Evolutionary conservation across 2,888 invertebrate species (phyloP).

Genomic region (Hyles lineata): DNA sequence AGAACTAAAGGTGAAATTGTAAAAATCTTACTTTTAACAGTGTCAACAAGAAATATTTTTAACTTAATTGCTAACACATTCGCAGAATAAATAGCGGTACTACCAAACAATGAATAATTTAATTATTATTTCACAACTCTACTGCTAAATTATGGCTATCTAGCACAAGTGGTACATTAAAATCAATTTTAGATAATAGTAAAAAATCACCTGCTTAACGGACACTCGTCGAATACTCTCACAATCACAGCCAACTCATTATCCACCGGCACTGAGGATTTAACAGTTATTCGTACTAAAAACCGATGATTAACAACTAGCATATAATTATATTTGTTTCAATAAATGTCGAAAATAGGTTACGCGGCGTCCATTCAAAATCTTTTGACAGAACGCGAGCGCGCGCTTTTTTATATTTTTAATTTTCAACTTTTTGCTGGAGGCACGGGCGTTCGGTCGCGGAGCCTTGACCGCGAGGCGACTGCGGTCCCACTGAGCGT

Average conservation of each 20-base stretch:
- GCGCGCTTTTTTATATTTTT: constrained; percentile 73
- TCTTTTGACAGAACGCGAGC: constrained; percentile 71
- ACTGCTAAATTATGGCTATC: constrained; percentile 40
- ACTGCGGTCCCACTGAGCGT: constrained; percentile 75
- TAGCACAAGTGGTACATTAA: constrained; percentile 25
- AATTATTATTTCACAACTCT: constrained; percentile 49
- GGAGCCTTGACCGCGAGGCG: constrained; percentile 80
- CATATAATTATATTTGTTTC: constrained; percentile 29
- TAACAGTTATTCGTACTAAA: constrained; percentile 78
- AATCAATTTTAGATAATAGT: constrained; percentile 18
- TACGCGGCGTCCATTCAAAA: constrained; percentile 35
- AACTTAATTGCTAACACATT: constrained; percentile 9
- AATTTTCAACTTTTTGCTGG: constrained; percentile 50
- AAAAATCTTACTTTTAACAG: not conserved
- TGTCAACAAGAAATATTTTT: too few species aligned
- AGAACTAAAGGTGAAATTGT: not conserved
- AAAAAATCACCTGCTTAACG: constrained; percentile 74
- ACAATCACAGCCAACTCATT: constrained; percentile 81
- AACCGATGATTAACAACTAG: constrained; percentile 61
- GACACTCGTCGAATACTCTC: constrained; percentile 69
- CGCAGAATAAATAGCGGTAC: constrained; percentile 31
- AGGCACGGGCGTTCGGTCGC: constrained; percentile 60
- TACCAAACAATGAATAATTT: constrained; percentile 39
- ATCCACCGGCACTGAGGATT: constrained; percentile 74
- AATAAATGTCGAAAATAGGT: constrained; percentile 36